Base-by-base conservation (phyloP, 2,113 vertebrate species). In the Myiozetetes cayanensis region DNA sequence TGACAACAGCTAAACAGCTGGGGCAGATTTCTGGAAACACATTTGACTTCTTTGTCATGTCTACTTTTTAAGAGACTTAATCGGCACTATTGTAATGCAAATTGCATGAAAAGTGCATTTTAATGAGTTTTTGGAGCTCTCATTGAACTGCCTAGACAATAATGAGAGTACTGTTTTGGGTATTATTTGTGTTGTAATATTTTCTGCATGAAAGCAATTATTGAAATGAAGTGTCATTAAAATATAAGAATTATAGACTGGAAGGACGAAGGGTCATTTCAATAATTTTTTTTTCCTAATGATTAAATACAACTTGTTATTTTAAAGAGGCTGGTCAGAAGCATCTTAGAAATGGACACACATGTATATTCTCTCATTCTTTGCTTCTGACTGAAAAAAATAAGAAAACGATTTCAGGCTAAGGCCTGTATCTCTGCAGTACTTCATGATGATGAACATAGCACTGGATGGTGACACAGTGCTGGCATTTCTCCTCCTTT, bases 101-200 rank as follows among this genome's bases (percentile, higher is more conserved):
- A 94, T 46, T 66, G 28, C 83, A 85, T 21, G 52, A 85, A 83
- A 95, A 93, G 74, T 85, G 70, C 72, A 96, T 97, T 93, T 94
- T 97, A 96, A 97, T 89, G 85, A 93, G 75, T 72, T 92, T 61
- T 75, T 79, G 68, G 67, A 95, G 71, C 90, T 96, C 90, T 91
- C 61, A 91, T 30, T 77, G 59, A 96, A 78, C 81, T 90, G 87
- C 71, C 81, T 74, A 89, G 87, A 94, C 12, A 9, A 96, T 70
- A 97, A 87, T 74, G 73, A 80, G 46, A 63, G 74, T 50, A 79
- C 62, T 94, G 95, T 93, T 93, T 93, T 55, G 44, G 33, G 43
- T 89, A 92, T 92, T 94, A 91, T 82, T 91, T 93, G 37, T 80
- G 67, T 63, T 93, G 86, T 59, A 95, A 2, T 92, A 94, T 90